Conservation (phyloP, 2,113 vertebrate genomes). For the Geococcyx californianus region DNA sequence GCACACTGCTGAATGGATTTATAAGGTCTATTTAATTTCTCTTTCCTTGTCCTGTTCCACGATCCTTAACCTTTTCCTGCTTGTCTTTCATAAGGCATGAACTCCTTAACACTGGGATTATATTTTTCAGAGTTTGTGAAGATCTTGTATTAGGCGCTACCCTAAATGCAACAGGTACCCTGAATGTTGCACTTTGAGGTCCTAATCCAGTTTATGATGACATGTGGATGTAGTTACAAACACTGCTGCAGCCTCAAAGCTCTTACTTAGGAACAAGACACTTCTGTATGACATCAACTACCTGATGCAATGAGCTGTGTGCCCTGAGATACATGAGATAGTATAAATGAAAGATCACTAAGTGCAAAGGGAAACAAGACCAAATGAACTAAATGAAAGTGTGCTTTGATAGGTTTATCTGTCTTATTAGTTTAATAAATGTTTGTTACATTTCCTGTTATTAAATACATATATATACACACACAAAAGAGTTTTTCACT, state of each 20-base stretch:
- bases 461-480: not conserved
- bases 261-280: not conserved
- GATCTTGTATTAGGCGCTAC: not conserved
- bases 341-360: not conserved
- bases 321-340: not conserved
- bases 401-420: not conserved
- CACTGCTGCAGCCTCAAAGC: not conserved
- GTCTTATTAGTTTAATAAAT: constrained; percentile 2
- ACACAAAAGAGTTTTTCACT: not conserved
- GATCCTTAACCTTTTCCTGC: not conserved
- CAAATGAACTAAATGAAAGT: not conserved
- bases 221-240: not conserved
- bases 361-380: not conserved
- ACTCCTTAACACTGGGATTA: not conserved
- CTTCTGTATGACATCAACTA: not conserved
- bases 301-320: not conserved
- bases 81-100: fast-evolving
- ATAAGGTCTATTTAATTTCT: not conserved
- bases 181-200: not conserved
- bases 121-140: not conserved
- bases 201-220: fast-evolving
- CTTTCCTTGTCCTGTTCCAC: not conserved
- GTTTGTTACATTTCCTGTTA: not conserved
- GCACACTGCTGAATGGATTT: not conserved
- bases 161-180: not conserved